phyloP scores from a whole-genome alignment of 2,113 vertebrate species.

The Tricholaema leucomelas region DNA sequence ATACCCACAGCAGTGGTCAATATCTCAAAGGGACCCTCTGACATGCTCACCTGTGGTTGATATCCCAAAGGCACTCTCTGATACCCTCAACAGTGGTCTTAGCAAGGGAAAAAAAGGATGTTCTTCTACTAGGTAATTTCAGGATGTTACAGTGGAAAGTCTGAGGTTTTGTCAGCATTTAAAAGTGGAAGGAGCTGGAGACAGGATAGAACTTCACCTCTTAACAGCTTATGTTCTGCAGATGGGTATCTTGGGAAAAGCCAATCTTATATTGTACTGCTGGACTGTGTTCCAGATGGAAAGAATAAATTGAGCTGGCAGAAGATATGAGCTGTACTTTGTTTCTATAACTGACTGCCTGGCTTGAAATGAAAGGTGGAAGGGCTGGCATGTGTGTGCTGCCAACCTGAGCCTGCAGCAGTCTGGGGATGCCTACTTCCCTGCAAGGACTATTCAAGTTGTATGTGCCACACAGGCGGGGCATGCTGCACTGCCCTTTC shows the following conservation, averaged over 20 bases:
- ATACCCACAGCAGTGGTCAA: background rate
- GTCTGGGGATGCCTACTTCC: background rate
- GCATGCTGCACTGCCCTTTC: background rate
- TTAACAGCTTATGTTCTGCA: constrained; percentile 16
- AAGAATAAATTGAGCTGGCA: constrained; percentile 42
- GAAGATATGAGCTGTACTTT: background rate
- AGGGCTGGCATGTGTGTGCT: background rate
- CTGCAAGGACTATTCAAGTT: background rate
- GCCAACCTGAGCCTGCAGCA: background rate
- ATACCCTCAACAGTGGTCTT: background rate
- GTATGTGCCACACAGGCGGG: background rate
- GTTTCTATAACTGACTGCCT: background rate
- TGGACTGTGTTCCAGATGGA: constrained; percentile 12
- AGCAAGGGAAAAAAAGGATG: rapidly evolving
- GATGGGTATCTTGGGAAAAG: constrained; percentile 27
- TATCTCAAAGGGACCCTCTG: background rate
- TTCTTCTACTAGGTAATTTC: background rate
- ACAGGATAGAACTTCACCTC: background rate
- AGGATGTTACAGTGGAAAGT: background rate
- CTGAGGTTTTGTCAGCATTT: background rate
- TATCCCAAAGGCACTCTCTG: background rate
- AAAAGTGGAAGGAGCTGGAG: background rate
- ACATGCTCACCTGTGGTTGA: background rate
- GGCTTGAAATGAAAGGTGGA: background rate
- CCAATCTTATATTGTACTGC: background rate